Evolutionary conservation across 1,140 invertebrate species (phyloP).

Genomic region (Oedothorax gibbosus): DNA sequence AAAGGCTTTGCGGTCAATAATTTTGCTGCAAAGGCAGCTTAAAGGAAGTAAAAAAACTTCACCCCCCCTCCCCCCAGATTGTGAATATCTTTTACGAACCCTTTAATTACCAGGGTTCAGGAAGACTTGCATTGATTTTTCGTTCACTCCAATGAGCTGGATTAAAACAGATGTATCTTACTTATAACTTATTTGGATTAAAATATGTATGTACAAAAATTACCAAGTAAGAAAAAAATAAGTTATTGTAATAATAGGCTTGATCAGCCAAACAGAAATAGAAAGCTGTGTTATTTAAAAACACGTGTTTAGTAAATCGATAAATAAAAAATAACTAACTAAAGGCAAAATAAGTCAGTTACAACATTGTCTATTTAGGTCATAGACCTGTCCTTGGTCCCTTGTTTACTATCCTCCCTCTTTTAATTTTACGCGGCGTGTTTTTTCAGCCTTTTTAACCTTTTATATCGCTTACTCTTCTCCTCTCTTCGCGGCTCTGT

Average conservation of each 20-base stretch:
- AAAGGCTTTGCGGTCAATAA: slow-evolving; percentile 31
- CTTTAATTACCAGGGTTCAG: slow-evolving; percentile 51
- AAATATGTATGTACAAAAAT: too few relatives aligned
- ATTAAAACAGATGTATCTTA: too few relatives aligned
- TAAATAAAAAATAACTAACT: too few relatives aligned
- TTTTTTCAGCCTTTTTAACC: slow-evolving; percentile 57
- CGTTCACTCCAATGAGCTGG: slow-evolving; percentile 13
- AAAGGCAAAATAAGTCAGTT: too few relatives aligned
- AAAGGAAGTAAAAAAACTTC: slow-evolving; percentile 37
- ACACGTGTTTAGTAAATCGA: too few relatives aligned
- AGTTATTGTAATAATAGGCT: too few relatives aligned
- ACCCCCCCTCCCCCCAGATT: background rate
- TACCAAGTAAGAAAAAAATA: too few relatives aligned
- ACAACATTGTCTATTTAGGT: background rate
- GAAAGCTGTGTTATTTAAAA: too few relatives aligned
- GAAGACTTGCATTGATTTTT: slow-evolving; percentile 50
- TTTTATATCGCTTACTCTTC: slow-evolving; percentile 45
- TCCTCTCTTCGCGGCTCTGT: slow-evolving; percentile 6
- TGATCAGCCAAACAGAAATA: too few relatives aligned
- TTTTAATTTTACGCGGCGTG: slow-evolving; percentile 52
- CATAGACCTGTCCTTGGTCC: slow-evolving; percentile 37
- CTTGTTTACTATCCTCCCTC: slow-evolving; percentile 57
- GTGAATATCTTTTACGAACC: slow-evolving; percentile 54
- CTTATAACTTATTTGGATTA: too few relatives aligned
- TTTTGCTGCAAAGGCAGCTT: background rate